Base-by-base conservation (phyloP, 2,797 vertebrate species). In the Sebastiscus albofasciatus region DNA sequence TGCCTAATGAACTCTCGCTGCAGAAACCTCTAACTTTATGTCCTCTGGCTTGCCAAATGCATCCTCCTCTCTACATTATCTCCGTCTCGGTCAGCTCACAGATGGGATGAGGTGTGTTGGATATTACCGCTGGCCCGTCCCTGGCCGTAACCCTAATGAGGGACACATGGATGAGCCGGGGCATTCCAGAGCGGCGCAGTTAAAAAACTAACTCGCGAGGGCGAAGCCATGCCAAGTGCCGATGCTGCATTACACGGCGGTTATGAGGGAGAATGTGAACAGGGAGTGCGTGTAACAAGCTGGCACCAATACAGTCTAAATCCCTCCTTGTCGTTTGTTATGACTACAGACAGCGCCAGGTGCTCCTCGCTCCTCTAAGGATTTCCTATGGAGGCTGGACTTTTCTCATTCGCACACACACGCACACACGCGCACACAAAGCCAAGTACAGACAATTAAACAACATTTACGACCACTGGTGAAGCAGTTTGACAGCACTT, bases 281-380 rank as follows among this genome's bases (percentile, higher is more conserved):
- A 80, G 83, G 85, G 90, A 90, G 79, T 79, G 82, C 29, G 64
- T 89, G 84, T 86, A 91, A 91, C 88, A 93, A 90, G 89, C 89
- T 94, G 93, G 92, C 94, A 92, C 82, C 76, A 56, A 90, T 77
- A 91, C 92, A 89, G 89, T 84, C 87, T 90, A 90, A 94, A 94
- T 93, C 93, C 89, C 85, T 84, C 71, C 91, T 82, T 92, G 91
- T 92, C 86, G 16, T 91, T 93, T 93, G 92, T 94, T 93, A 93
- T 93, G 92, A 91, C 92, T 91, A 89, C 91, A 94, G 91, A 93
- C 91, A 90, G 90, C 74, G 61, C 87, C 93, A 94, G 93, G 94
- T 94, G 93, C 90, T 93, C 67, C 86, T 81, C 74, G 22, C 89
- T 89, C 86, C 90, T 88, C 89, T 55, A 68, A 84, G 89, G 89